Percentiles rank a stretch among this genome's conserved stretches.
phyloP scores from a whole-genome alignment of 2,888 invertebrate species.

The Pocota personata region DNA sequence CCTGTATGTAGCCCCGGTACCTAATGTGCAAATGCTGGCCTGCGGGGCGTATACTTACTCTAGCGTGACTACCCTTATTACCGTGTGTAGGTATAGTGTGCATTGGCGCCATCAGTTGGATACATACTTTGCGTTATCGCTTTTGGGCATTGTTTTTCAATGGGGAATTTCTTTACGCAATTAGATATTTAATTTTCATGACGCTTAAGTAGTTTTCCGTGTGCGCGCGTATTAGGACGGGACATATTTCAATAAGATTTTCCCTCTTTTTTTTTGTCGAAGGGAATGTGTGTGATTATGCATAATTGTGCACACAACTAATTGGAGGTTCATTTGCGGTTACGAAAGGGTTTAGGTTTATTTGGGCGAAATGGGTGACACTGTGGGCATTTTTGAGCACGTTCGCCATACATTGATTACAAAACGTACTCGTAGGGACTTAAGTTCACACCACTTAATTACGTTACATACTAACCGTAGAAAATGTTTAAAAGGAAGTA shows the following conservation, averaged over 20 bases:
- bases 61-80: slow-evolving; percentile 70
- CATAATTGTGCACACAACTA: not conserved
- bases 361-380: not conserved
- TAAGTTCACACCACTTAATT: no score
- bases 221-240: slow-evolving; percentile 18
- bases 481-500: no score
- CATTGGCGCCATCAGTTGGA: slow-evolving; percentile 67
- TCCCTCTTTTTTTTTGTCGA: not conserved
- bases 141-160: slow-evolving; percentile 41
- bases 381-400: not conserved
- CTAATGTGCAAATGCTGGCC: slow-evolving; percentile 51
- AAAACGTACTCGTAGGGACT: no score
- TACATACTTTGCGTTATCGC: not conserved
- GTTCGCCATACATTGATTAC: not conserved
- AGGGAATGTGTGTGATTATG: slow-evolving; percentile 14
- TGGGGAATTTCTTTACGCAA: slow-evolving; percentile 51
- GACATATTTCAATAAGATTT: slow-evolving; percentile 10
- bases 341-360: not conserved
- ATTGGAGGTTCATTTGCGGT: slow-evolving; percentile 6
- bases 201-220: slow-evolving; percentile 56
- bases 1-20: not conserved
- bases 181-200: slow-evolving; percentile 59
- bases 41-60: slow-evolving; percentile 67
- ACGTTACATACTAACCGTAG: no score
- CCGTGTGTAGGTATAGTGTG: slow-evolving; percentile 41